A percentile compares a stretch with the other conserved stretches of the same genome.
Conservation (phyloP, 1,140 invertebrate genomes). For the Episyrphus balteatus region DNA sequence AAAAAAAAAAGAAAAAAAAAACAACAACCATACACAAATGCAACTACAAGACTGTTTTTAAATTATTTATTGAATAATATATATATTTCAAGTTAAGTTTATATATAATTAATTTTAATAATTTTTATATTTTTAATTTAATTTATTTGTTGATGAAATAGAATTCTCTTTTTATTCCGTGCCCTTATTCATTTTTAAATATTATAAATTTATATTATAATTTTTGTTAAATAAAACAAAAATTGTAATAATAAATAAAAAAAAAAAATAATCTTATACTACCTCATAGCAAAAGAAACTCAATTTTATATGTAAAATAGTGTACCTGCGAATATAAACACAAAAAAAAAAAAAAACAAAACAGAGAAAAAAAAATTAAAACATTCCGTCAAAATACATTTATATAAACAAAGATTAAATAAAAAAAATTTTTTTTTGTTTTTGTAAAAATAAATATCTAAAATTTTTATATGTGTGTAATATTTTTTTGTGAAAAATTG, state of each 20-base stretch:
- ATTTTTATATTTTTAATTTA: not conserved
- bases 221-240: too few species aligned
- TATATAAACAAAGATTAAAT: too few species aligned
- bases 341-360: too few species aligned
- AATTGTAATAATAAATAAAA: too few species aligned
- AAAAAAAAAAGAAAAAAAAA: not conserved
- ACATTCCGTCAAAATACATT: too few species aligned
- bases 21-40: slow-evolving; percentile 23
- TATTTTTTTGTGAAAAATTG: too few species aligned
- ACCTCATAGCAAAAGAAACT: too few species aligned
- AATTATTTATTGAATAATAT: not conserved
- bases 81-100: not conserved
- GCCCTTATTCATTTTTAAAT: too few species aligned
- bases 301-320: not conserved
- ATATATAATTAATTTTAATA: not conserved
- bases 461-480: too few species aligned
- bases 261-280: not conserved
- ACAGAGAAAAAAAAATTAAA: too few species aligned
- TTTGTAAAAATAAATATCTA: too few species aligned
- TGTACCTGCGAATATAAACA: not conserved
- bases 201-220: not conserved
- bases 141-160: not conserved
- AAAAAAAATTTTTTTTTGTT: too few species aligned
- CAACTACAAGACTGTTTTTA: slow-evolving; percentile 35
- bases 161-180: not conserved